A percentile compares a stretch with the other conserved stretches of the same genome.
phyloP scores from a whole-genome alignment of 2,113 vertebrate genomes.

The Dipodomys spectabilis region DNA sequence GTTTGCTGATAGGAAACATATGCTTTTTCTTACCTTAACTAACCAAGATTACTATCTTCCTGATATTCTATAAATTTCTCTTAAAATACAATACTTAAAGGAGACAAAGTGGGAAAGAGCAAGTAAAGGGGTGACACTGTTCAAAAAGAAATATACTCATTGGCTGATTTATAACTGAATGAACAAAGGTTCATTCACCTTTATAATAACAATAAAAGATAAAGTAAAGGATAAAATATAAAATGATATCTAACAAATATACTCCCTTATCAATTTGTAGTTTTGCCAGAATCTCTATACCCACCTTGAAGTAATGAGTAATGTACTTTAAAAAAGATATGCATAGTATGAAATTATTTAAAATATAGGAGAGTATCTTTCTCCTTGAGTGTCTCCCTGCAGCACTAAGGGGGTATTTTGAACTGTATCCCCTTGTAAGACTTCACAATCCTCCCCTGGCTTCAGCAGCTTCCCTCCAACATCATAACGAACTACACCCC shows the following conservation, averaged over 20 bases:
- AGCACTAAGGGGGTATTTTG: neutral
- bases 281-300: conserved; percentile 35
- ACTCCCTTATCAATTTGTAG: conserved; percentile 26
- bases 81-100: conserved; percentile 48
- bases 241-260: neutral
- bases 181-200: no score
- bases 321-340: conserved; percentile 13
- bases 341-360: conserved; percentile 10
- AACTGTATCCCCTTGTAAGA: conserved; percentile 2
- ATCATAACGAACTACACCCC: conserved; percentile 62
- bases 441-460: conserved; percentile 2
- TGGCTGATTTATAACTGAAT: no score
- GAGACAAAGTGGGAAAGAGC: no score
- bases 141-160: no score
- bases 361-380: neutral
- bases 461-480: conserved; percentile 46
- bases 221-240: no score
- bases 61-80: conserved; percentile 36
- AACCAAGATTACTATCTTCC: conserved; percentile 39
- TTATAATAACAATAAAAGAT: no score
- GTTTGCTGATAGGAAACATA: neutral
- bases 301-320: neutral
- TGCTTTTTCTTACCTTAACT: neutral
- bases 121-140: no score
- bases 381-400: neutral